Conservation (phyloP, 1,140 invertebrate species). For the Choristoneura fumiferana region DNA sequence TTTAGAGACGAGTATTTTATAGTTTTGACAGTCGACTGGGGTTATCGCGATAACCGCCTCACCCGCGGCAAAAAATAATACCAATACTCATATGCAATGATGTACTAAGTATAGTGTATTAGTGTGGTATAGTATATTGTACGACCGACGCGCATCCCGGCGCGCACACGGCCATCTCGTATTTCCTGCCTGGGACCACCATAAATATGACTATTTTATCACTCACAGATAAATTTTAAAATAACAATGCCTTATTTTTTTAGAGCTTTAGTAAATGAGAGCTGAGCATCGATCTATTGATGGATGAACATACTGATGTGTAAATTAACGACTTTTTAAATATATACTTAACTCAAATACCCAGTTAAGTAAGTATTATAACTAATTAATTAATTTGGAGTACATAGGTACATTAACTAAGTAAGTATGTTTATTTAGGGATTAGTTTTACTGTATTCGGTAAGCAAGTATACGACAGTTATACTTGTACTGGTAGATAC, state of each 20-base stretch:
- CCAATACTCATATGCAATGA: not conserved
- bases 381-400: too few relatives aligned
- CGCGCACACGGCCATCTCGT: not conserved
- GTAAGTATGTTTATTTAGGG: too few relatives aligned
- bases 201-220: not conserved
- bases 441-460: too few relatives aligned
- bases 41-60: slow-evolving; percentile 2
- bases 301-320: too few relatives aligned
- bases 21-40: slow-evolving; percentile 16
- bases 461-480: too few relatives aligned
- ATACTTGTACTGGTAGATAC: too few relatives aligned
- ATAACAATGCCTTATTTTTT: slow-evolving; percentile 4
- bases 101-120: not conserved
- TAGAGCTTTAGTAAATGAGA: not conserved
- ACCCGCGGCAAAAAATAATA: slow-evolving; percentile 14
- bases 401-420: too few relatives aligned
- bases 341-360: too few relatives aligned
- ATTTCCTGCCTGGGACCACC: slow-evolving; percentile 4
- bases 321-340: too few relatives aligned
- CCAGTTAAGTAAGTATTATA: too few relatives aligned
- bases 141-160: not conserved
- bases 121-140: not conserved
- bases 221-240: not conserved
- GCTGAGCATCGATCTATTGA: too few relatives aligned
- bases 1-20: slow-evolving; percentile 15